phyloP scores from a whole-genome alignment of 2,888 invertebrate species.

The Sisyra nigra region DNA sequence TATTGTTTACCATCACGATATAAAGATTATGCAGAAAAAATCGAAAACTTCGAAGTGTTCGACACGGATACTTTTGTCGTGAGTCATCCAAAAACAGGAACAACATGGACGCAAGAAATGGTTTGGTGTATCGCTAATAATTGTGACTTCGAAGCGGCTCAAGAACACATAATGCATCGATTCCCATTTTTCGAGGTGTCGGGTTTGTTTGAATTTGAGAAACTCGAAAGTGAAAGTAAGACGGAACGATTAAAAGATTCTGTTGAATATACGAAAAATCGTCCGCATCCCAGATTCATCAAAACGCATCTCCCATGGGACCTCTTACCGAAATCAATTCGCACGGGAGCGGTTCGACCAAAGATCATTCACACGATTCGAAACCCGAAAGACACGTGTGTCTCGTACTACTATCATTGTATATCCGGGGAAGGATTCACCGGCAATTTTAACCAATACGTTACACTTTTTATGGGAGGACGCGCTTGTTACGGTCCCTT shows the following conservation, averaged over 20 bases:
- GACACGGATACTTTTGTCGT: constrained; percentile 14
- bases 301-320: constrained; percentile 3
- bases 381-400: constrained; percentile 4
- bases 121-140: constrained; percentile 1
- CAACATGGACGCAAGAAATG: constrained; percentile 3
- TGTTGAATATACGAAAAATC: background rate
- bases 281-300: background rate
- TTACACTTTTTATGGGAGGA: constrained; percentile 16
- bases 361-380: constrained; percentile 4
- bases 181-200: constrained; percentile 4
- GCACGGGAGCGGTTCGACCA: background rate
- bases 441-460: constrained; percentile 14
- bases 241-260: background rate
- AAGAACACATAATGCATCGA: background rate
- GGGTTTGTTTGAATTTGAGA: background rate
- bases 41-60: constrained; percentile 14
- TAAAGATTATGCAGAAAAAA: constrained; percentile 6
- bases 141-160: background rate
- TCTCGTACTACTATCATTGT: constrained; percentile 2
- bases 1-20: background rate
- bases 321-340: background rate
- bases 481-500: constrained; percentile 19
- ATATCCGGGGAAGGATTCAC: constrained; percentile 12
- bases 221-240: background rate
- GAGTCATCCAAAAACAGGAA: constrained; percentile 1